Conservation (phyloP, 2,797 vertebrate species). For the Spea hammondii region DNA sequence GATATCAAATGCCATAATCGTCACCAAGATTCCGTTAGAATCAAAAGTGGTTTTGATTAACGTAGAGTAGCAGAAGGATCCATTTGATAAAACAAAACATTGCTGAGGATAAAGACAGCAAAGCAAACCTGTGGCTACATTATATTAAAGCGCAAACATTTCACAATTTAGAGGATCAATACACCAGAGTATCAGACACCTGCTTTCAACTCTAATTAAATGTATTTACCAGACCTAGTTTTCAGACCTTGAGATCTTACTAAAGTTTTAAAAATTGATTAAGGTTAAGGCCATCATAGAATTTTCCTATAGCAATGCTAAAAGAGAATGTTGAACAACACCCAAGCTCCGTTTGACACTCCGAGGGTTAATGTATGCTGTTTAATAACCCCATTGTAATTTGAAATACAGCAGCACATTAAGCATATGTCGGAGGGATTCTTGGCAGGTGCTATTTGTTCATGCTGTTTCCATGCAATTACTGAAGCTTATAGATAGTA, state of each 20-base stretch:
- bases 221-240: neutral
- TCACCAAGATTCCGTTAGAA: slow-evolving; percentile 45
- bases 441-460: neutral
- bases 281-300: too few relatives aligned
- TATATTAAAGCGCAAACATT: neutral
- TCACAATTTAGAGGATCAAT: neutral
- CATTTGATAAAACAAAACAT: neutral
- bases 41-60: slow-evolving; percentile 43
- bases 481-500: neutral
- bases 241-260: neutral
- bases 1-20: slow-evolving; percentile 34
- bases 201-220: neutral
- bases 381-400: neutral
- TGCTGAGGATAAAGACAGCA: neutral
- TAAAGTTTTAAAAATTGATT: too few relatives aligned
- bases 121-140: too few relatives aligned
- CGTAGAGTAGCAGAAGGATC: slow-evolving; percentile 7
- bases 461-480: neutral
- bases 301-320: too few relatives aligned
- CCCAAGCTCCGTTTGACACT: too few relatives aligned
- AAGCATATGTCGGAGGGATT: neutral
- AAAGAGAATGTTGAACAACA: too few relatives aligned
- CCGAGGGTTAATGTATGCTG: too few relatives aligned
- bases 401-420: neutral
- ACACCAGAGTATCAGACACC: neutral